Percentiles rank a stretch among this genome's conserved stretches.
Evolutionary conservation across 2,797 vertebrate genomes (phyloP).

Genomic region (Galagoides demidoff): DNA sequence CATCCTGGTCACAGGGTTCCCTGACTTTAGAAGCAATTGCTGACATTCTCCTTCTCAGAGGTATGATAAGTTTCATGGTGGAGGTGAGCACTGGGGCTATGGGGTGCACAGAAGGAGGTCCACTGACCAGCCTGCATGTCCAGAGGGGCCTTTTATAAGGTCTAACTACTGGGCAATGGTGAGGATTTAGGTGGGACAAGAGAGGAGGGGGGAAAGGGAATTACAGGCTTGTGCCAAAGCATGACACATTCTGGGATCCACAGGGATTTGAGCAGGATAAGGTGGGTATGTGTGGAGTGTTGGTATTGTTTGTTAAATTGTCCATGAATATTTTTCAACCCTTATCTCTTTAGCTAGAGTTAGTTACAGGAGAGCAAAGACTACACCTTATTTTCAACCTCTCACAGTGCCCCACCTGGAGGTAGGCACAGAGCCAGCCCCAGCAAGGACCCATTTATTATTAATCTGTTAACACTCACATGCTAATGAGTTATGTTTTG

Average conservation of each 20-base stretch:
- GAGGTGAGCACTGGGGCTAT: not conserved
- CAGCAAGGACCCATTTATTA: not conserved
- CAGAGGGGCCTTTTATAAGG: not conserved
- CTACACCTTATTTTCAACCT: not conserved
- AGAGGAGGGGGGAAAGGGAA: not conserved
- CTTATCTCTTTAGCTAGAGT: not conserved
- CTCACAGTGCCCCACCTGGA: not conserved
- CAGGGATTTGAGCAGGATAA: not conserved
- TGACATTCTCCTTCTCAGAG: not conserved
- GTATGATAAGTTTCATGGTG: not conserved
- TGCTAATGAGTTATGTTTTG: not conserved
- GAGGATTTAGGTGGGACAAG: not conserved
- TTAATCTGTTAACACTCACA: not conserved
- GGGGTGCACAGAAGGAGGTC: not conserved
- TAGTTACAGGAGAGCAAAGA: not conserved
- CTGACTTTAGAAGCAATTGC: not conserved
- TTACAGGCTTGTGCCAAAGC: not conserved
- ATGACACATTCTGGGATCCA: fast-evolving
- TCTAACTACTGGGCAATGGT: not conserved
- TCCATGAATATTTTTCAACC: not conserved
- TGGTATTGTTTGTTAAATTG: not conserved
- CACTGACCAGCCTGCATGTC: not conserved
- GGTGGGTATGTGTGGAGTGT: not conserved
- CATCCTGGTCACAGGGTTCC: not conserved
- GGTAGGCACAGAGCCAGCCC: not conserved